Base-by-base conservation (phyloP, 2,113 vertebrate species). In the Puma concolor region DNA sequence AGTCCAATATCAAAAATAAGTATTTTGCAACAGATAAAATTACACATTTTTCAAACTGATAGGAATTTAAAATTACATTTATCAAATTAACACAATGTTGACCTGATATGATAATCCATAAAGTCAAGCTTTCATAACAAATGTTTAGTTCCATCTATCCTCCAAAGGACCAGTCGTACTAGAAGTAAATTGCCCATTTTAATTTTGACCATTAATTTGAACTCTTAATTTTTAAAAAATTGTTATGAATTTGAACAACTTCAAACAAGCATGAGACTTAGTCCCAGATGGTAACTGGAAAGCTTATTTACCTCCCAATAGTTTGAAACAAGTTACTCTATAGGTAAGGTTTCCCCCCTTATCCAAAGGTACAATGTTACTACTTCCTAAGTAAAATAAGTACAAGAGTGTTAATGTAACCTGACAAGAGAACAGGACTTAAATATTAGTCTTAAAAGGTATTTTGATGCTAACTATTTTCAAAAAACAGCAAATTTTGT, bases 401-500 rank as follows among this genome's bases (percentile, higher is more conserved):
- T 69, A 64, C 5, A n/a, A 71, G 52, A 79, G 38, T 74, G 84
- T 69, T 91, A 81, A 60, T 76, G 52, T 48, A 52, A 91, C 7
- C 10, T 33, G 19, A 89, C 36, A 69, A 71, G 11, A 89, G 95
- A 80, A 84, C 2, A 95, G 79, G 54, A 41, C 25, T 16, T 71
- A 69, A 21, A 63, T 7, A 91, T 15, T 63, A 83, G 12, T 77
- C 41, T 93, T 16, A 41, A 85, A 84, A 64, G 44, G 36, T 84
- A n/a, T 77, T 67, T 54, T 63, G 36, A 71, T 9, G 16, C 16
- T 16, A 85, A 13, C 16, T 16, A 85, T n/a, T 82, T 82, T 86
- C 66, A 87, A 96, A 96, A 96, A 90, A 38, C 9, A 48, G 16
- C 50, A n/a, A 82, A 91, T 57, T 94, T 57, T 52, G 0, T 57